These are phyloP conservation scores for Phataginus tricuspis DNA, from an alignment of 2,797 vertebrate species.

Conservation along the genomic window DNA sequence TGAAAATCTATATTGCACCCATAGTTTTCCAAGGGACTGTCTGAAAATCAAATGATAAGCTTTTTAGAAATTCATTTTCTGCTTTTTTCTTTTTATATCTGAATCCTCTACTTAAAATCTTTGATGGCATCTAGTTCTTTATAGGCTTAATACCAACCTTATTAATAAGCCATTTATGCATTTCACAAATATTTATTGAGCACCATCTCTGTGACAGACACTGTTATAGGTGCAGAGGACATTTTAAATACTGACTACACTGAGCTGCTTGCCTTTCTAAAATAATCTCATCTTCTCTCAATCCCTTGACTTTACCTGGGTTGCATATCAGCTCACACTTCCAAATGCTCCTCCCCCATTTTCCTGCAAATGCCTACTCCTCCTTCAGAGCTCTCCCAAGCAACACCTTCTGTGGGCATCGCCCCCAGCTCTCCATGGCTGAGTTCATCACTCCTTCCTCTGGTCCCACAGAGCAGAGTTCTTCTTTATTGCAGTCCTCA, in stretches of 20 bases:
- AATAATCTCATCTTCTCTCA: neutral
- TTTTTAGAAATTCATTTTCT: slow-evolving; percentile 11
- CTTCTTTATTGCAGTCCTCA: neutral
- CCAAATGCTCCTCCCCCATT: neutral
- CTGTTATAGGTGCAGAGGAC: neutral
- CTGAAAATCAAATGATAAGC: neutral
- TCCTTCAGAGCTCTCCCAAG: neutral
- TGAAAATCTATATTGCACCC: slow-evolving; percentile 41
- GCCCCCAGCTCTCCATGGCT: neutral
- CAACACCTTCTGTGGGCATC: neutral
- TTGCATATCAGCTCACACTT: neutral
- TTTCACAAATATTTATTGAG: slow-evolving; percentile 4
- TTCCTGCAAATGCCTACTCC: neutral
- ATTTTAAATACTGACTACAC: neutral
- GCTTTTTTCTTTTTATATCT: slow-evolving; percentile 1
- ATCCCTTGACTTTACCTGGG: neutral
- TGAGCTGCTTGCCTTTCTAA: neutral
- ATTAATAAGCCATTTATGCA: neutral
- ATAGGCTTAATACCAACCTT: neutral
- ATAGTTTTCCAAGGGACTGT: slow-evolving; percentile 23
- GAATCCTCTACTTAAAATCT: neutral
- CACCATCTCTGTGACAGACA: neutral
- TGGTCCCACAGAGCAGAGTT: neutral
- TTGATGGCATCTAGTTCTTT: neutral
- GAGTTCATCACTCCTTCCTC: neutral